Conservation (phyloP, 2,888 invertebrate genomes). For the Tetheella fluctuosa region DNA sequence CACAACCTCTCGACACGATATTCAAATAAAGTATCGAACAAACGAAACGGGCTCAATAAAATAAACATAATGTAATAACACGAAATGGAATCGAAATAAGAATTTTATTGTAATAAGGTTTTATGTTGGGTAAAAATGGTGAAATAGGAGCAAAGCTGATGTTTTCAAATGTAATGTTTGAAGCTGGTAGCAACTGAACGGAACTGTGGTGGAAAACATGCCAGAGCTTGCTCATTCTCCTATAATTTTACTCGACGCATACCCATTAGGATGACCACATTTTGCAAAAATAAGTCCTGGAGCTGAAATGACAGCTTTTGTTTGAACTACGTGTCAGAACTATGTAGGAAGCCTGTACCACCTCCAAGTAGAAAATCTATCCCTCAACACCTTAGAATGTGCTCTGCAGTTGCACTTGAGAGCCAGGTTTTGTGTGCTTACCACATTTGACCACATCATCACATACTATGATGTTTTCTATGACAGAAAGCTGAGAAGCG, state of each 20-base stretch:
- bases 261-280: not conserved
- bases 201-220: not conserved
- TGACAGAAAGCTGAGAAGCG: too few species aligned
- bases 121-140: not conserved
- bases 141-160: not conserved
- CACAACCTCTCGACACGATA: conserved; percentile 6
- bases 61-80: conserved; percentile 12
- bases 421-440: too few species aligned
- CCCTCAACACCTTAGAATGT: too few species aligned
- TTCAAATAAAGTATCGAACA: conserved; percentile 3
- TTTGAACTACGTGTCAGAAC: too few species aligned
- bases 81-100: not conserved
- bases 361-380: too few species aligned
- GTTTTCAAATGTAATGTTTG: not conserved
- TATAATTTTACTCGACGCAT: not conserved
- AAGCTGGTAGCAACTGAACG: not conserved
- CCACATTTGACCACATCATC: too few species aligned
- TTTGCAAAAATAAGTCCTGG: not conserved
- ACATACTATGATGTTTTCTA: too few species aligned
- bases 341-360: too few species aligned
- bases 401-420: too few species aligned
- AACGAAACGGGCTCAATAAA: conserved; percentile 5
- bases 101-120: conserved; percentile 5
- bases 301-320: not conserved
- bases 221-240: not conserved